Percentiles rank a stretch among this genome's conserved stretches.
phyloP scores from a whole-genome alignment of 2,113 vertebrate genomes.

The Bos indicus region DNA sequence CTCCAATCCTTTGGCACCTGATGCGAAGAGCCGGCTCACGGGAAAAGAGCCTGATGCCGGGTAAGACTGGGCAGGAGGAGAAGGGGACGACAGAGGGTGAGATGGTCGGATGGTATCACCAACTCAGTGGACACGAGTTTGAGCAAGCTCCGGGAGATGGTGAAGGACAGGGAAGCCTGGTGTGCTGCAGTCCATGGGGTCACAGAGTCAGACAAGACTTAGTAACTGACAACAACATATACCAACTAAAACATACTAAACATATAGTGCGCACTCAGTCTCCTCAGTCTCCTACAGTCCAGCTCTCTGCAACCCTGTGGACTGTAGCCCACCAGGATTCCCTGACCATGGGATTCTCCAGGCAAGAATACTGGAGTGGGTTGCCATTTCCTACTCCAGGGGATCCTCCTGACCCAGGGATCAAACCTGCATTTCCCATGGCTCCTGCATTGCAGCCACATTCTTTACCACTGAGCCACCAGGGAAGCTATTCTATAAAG shows the following conservation, averaged over 20 bases:
- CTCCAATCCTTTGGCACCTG: background rate
- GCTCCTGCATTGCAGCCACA: background rate
- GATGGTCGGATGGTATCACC: background rate
- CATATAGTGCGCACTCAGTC: rapidly evolving
- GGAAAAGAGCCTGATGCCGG: background rate
- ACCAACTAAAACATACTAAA: background rate
- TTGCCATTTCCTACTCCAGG: background rate
- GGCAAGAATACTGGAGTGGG: background rate
- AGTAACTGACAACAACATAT: background rate
- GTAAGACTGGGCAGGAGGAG: background rate
- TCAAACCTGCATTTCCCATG: background rate
- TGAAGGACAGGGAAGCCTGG: background rate
- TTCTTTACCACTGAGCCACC: background rate
- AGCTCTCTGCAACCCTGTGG: rapidly evolving
- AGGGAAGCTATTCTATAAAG: background rate
- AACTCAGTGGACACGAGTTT: background rate
- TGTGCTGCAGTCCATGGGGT: background rate
- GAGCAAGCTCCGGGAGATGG: background rate
- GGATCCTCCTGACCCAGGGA: background rate
- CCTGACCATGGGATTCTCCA: background rate
- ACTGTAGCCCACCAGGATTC: background rate
- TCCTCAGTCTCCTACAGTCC: background rate
- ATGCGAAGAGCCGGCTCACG: background rate
- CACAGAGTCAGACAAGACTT: background rate
- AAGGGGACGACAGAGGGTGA: background rate